Evolutionary conservation across 2,888 invertebrate species (phyloP).

Genomic region (Hololepta plana): DNA sequence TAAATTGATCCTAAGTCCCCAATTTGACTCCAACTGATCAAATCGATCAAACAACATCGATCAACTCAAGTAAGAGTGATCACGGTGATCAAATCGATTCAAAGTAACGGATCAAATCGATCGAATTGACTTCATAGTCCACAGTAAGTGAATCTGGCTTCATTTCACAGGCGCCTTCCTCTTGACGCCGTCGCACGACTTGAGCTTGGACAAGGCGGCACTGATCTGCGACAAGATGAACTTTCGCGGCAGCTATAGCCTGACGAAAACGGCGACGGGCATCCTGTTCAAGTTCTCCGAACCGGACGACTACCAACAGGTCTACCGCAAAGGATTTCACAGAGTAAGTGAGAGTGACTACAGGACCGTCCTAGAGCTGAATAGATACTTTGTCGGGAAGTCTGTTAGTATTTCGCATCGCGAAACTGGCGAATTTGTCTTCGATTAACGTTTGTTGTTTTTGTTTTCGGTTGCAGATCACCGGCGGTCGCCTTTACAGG

Average conservation of each 20-base stretch:
- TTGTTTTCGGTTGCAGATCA: constrained; percentile 31
- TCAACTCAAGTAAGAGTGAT: no score
- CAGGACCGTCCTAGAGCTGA: no score
- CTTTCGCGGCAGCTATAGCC: constrained; percentile 69
- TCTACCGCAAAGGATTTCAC: constrained; percentile 75
- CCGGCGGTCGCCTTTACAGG: constrained; percentile 69
- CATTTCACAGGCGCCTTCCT: constrained; percentile 50
- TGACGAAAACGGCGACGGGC: constrained; percentile 76
- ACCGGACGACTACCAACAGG: constrained; percentile 72
- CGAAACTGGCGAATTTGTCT: constrained; percentile 1
- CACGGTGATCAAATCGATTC: no score
- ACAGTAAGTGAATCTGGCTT: no score
- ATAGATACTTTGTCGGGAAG: constrained; percentile 1
- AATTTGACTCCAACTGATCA: no score
- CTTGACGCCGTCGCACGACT: constrained; percentile 68
- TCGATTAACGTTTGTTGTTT: constrained; percentile 1
- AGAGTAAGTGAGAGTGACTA: constrained; percentile 17
- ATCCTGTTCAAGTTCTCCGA: constrained; percentile 77
- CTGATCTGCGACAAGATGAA: constrained; percentile 78
- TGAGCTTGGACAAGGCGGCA: constrained; percentile 72
- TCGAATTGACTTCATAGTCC: no score
- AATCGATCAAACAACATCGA: no score
- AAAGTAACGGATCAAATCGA: not conserved
- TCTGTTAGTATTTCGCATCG: not conserved
- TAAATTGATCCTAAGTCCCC: no score